Percentiles rank a stretch among this genome's conserved stretches.
Conservation (phyloP, 2,888 invertebrate genomes). For the Prenolepis imparis region DNA sequence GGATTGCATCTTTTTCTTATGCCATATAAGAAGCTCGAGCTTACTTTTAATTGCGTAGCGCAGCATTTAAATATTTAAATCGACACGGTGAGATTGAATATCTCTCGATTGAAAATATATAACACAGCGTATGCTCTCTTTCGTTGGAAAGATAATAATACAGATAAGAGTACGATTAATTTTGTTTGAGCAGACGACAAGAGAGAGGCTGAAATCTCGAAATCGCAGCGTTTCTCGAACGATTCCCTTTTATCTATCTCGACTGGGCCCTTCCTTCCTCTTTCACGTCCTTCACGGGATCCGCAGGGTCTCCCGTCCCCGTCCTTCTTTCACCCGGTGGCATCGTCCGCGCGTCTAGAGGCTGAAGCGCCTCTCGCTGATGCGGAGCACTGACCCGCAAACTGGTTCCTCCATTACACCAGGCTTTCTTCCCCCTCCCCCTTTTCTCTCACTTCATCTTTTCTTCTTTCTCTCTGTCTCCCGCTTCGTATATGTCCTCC, state of each 20-base stretch:
- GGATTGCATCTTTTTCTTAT: background rate
- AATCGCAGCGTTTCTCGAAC: constrained; percentile 11
- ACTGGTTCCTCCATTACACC: constrained; percentile 84
- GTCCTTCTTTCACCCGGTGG: constrained; percentile 75
- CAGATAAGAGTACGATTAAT: background rate
- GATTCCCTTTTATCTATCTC: constrained; percentile 64
- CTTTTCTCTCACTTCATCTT: constrained; percentile 49
- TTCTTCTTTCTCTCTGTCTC: constrained; percentile 55
- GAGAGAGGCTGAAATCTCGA: background rate
- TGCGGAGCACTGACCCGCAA: constrained; percentile 84
- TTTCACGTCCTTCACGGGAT: constrained; percentile 69
- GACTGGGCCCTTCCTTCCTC: constrained; percentile 66
- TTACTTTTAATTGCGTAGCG: background rate
- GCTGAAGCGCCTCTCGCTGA: constrained; percentile 78
- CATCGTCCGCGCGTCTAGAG: constrained; percentile 76
- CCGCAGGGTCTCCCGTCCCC: constrained; percentile 66
- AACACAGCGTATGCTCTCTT: too few relatives aligned
- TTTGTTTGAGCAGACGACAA: background rate
- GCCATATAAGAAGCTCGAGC: background rate
- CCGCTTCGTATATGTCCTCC: constrained; percentile 26
- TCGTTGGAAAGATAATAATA: background rate
- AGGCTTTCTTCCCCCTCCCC: constrained; percentile 73
- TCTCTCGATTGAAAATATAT: background rate
- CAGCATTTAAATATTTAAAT: background rate
- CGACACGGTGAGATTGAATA: background rate